Conservation (phyloP, 2,797 vertebrate species). For the Novumbra hubbsi region DNA sequence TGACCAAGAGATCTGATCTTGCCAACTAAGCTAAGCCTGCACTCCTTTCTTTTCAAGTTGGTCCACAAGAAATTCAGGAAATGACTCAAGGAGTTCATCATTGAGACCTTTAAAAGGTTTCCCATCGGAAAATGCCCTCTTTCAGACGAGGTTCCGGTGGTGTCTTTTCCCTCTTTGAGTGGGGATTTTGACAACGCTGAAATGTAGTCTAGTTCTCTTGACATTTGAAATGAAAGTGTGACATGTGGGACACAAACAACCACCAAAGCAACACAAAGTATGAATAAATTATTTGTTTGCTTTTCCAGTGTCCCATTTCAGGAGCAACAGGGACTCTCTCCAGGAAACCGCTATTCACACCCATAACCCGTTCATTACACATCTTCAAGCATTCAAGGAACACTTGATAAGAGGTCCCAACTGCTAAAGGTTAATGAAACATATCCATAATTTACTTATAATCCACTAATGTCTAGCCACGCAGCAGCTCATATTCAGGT, state of each 20-base stretch:
- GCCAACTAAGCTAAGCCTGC: constrained; percentile 6
- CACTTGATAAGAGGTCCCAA: too few relatives aligned
- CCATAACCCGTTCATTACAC: too few relatives aligned
- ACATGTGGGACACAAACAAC: constrained; percentile 61
- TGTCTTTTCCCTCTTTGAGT: constrained; percentile 24
- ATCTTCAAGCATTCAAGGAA: too few relatives aligned
- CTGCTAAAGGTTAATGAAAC: too few relatives aligned
- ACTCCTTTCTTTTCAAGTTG: not conserved
- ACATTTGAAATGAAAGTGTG: constrained; percentile 61
- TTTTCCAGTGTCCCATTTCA: constrained; percentile 61
- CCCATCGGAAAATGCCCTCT: constrained; percentile 27
- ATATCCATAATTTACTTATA: too few relatives aligned
- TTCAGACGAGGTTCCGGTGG: constrained; percentile 12
- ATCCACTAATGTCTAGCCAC: too few relatives aligned
- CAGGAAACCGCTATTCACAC: constrained; percentile 11
- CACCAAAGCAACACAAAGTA: constrained; percentile 54
- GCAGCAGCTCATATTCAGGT: too few relatives aligned
- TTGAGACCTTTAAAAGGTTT: constrained; percentile 11
- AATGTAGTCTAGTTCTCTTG: constrained; percentile 53
- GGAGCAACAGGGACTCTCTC: constrained; percentile 44
- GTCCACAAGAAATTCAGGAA: constrained; percentile 43
- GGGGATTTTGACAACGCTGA: constrained; percentile 44
- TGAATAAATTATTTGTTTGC: constrained; percentile 66
- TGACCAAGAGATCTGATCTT: constrained; percentile 2
- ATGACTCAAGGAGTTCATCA: constrained; percentile 26